A percentile compares a stretch with the other conserved stretches of the same genome.
Conservation (phyloP, 92 coral and sea anemone species). For the Heliopora coerulea region DNA sequence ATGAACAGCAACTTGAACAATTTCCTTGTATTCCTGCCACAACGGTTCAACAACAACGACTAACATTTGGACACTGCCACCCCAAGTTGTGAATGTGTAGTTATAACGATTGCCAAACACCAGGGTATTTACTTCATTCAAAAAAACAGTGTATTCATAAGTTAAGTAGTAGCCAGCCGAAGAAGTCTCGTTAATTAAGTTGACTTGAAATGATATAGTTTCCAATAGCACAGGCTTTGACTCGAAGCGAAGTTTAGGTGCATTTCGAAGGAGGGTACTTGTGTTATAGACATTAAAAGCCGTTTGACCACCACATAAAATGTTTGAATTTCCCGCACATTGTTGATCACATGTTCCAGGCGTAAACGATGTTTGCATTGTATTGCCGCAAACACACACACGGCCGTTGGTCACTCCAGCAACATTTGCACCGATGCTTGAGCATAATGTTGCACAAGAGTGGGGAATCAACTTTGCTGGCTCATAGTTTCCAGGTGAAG, state of each 20-base stretch:
- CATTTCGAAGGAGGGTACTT: slow-evolving; percentile 47
- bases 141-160: slow-evolving; percentile 50
- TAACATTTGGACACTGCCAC: slow-evolving; percentile 46
- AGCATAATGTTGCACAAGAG: slow-evolving; percentile 61
- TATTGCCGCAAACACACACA: slow-evolving; percentile 68
- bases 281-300: slow-evolving; percentile 69
- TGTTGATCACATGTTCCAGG: slow-evolving; percentile 45
- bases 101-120: slow-evolving; percentile 24
- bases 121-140: slow-evolving; percentile 45
- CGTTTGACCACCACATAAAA: slow-evolving; percentile 65
- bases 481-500: slow-evolving; percentile 71
- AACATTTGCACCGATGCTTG: slow-evolving; percentile 48
- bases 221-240: slow-evolving; percentile 47
- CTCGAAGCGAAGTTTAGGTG: slow-evolving; percentile 37
- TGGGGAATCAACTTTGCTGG: slow-evolving; percentile 52
- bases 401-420: slow-evolving; percentile 80
- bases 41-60: slow-evolving; percentile 25
- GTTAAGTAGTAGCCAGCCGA: slow-evolving; percentile 39
- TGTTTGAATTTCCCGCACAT: slow-evolving; percentile 65
- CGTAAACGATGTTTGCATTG: slow-evolving; percentile 44
- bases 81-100: slow-evolving; percentile 64
- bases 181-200: slow-evolving; percentile 48
- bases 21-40: neutral
- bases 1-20: slow-evolving; percentile 45
- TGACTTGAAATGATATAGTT: slow-evolving; percentile 41